Evolutionary conservation across 2,797 vertebrate species (phyloP).

Genomic region (Enteromius trimaculatus): DNA sequence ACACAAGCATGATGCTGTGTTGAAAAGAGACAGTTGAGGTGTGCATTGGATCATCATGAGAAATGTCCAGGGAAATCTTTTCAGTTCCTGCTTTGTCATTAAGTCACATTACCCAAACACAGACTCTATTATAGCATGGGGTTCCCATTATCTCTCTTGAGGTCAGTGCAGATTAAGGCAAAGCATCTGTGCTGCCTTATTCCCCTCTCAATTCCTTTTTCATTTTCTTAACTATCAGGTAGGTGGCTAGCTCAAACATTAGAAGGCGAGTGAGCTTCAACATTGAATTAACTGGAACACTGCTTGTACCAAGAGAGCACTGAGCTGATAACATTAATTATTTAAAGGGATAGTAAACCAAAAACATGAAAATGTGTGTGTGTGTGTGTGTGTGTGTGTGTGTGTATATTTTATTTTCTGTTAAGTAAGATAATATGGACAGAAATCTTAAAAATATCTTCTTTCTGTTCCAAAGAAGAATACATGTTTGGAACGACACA

Average conservation of each 20-base stretch:
- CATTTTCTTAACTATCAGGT: background rate
- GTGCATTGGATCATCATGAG: background rate
- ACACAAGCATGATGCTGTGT: background rate
- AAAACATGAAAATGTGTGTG: background rate
- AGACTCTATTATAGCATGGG: conserved; percentile 5
- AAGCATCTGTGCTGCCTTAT: conserved; percentile 1
- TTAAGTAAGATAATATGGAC: background rate
- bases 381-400: background rate
- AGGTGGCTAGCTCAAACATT: background rate
- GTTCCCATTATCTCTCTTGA: conserved; percentile 19
- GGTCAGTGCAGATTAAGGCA: conserved; percentile 29
- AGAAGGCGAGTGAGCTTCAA: background rate
- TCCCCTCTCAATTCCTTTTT: background rate
- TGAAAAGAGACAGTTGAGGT: conserved; percentile 7
- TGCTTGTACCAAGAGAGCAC: background rate
- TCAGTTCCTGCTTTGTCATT: conserved; percentile 32
- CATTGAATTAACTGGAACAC: background rate
- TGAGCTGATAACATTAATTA: background rate
- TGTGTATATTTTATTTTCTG: background rate
- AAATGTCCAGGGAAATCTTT: conserved; percentile 23
- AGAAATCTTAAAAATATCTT: background rate
- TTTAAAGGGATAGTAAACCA: background rate
- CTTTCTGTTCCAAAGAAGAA: background rate
- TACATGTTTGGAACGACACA: background rate
- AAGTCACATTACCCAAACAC: conserved; percentile 18